Conservation (phyloP, 2,888 invertebrate genomes). For the Cantharis rustica region DNA sequence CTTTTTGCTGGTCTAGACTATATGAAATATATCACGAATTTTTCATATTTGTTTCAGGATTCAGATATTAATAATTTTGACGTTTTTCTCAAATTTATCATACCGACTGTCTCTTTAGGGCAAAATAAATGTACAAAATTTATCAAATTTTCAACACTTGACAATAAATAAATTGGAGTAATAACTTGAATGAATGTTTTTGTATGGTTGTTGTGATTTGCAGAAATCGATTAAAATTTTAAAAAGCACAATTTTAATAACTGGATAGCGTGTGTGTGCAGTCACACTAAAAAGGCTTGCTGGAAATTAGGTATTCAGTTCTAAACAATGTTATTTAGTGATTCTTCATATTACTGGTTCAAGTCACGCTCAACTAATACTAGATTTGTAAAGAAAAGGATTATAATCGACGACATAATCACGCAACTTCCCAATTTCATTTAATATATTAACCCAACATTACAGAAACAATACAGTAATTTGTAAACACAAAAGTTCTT, state of each 20-base stretch:
- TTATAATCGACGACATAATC: constrained; percentile 18
- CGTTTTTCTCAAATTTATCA: not conserved
- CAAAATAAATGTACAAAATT: not conserved
- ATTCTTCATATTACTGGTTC: constrained; percentile 21
- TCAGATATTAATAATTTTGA: not conserved
- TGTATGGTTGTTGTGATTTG: not conserved
- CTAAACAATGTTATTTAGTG: constrained; percentile 26
- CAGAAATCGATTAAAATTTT: not conserved
- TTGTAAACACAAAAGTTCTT: constrained; percentile 7
- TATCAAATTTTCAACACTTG: not conserved
- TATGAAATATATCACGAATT: not conserved
- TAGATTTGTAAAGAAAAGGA: constrained; percentile 21
- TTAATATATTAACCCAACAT: constrained; percentile 13
- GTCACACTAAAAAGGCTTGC: constrained; percentile 21
- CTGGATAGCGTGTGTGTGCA: constrained; percentile 24
- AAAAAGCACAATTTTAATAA: constrained; percentile 16
- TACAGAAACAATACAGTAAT: constrained; percentile 9
- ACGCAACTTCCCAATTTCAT: constrained; percentile 24
- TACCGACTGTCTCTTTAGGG: not conserved
- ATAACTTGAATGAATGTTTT: not conserved
- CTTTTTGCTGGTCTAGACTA: constrained; percentile 1
- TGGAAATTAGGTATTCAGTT: constrained; percentile 21
- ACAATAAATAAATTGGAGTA: not conserved
- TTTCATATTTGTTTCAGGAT: not conserved
- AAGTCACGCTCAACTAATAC: constrained; percentile 24